Evolutionary conservation across 2,888 invertebrate genomes (phyloP).

Genomic region (Eilema depressum): DNA sequence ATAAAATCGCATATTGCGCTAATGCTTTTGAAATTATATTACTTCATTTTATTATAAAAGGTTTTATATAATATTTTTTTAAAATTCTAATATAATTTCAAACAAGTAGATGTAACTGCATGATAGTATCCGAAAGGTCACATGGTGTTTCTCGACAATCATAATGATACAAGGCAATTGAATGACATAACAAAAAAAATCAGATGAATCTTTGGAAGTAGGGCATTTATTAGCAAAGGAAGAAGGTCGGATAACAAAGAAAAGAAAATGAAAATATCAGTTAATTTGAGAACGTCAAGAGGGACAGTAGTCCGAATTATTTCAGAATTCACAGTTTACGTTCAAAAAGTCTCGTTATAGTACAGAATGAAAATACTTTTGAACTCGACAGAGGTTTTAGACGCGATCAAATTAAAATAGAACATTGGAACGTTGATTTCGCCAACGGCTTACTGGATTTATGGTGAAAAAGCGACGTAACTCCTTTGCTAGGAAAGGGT

Average conservation of each 20-base stretch:
- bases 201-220: too few relatives aligned
- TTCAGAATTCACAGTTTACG: not conserved
- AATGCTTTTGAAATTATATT: slow-evolving; percentile 12
- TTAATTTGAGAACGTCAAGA: not conserved
- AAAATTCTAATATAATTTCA: not conserved
- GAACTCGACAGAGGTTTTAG: slow-evolving; percentile 2
- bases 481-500: not conserved
- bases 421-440: slow-evolving; percentile 16
- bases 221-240: not conserved
- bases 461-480: not conserved
- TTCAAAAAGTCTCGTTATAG: not conserved
- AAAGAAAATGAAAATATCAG: not conserved
- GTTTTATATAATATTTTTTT: not conserved
- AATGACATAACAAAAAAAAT: too few relatives aligned
- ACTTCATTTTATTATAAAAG: not conserved
- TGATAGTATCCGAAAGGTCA: too few relatives aligned
- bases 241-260: not conserved
- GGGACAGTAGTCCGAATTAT: not conserved
- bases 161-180: too few relatives aligned
- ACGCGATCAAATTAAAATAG: slow-evolving; percentile 15
- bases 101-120: too few relatives aligned
- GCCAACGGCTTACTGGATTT: not conserved
- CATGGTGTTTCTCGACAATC: too few relatives aligned
- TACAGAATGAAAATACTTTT: not conserved
- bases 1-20: slow-evolving; percentile 15